Base-by-base conservation (phyloP, 2,113 vertebrate genomes). In the Leptocoma aspasia region DNA sequence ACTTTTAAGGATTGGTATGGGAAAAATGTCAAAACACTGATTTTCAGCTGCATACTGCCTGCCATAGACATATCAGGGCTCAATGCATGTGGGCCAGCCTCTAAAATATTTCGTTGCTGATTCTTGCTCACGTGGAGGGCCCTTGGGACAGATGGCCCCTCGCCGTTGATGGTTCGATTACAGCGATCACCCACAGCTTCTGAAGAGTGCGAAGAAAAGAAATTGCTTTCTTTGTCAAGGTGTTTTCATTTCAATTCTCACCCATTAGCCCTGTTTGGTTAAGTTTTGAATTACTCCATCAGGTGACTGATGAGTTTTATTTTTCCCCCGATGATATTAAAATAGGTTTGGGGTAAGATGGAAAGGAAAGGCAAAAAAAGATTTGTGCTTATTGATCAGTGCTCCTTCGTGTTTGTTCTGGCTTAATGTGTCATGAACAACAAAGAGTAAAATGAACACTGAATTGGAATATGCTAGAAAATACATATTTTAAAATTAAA, bases 241-340 rank as follows among this genome's bases (percentile, higher is more conserved):
- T 99, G 99, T 99, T 99, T 99, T 99, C 98, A 99, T 98, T 99
- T 99, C 99, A 99, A 99, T 99, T 99, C 98, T 98, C 99, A 99
- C 99, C 98, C 98, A 97, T 98, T 98, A 98, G 98, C 98, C 98
- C 97, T 98, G 98, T 99, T 98, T 98, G 98, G 97, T 93, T 98
- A 97, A 97, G 95, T 97, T 98, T 94, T 61, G 98, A 97, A 98
- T 97, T 98, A 98, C 96, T 97, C 95, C 95, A 95, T 98, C 97
- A 97, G 97, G 97, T 97, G 98, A 98, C 97, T 98, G 98, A 98
- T 98, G 97, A 97, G 94, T 97, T 96, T 90, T 91, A 70, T 94
- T 95, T 96, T 96, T 84, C 70, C 89, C 97, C 97, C 54, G 63
- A 18, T 71, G 70, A 97, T 97, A 97, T 96, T 96, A 98, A 96